These are phyloP conservation scores for Diadophis punctatus DNA, from an alignment of 2,113 vertebrate species.

Conservation along the genomic window DNA sequence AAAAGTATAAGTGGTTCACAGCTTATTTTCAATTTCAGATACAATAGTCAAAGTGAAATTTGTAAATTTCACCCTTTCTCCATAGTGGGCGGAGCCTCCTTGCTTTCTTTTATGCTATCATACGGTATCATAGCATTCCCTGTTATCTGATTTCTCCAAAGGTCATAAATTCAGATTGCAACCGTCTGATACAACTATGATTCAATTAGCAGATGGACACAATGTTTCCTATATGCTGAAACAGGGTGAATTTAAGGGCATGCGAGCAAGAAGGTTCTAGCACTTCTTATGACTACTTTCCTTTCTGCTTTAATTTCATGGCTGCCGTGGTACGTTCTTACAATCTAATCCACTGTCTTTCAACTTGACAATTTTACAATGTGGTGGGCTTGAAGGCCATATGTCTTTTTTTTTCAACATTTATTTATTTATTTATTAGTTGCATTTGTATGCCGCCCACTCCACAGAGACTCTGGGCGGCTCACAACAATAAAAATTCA, in stretches of 20 bases:
- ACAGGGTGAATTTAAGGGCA: neutral
- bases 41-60: neutral
- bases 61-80: neutral
- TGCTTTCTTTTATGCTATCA: neutral
- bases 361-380: neutral
- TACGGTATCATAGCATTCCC: neutral
- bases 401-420: too few species aligned
- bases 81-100: too few species aligned
- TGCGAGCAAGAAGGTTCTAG: neutral
- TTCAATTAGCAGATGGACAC: neutral
- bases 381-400: neutral
- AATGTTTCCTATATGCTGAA: neutral
- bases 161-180: neutral
- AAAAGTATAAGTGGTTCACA: neutral
- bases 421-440: too few species aligned
- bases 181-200: neutral
- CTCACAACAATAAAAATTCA: too few species aligned
- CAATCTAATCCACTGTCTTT: neutral
- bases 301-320: neutral
- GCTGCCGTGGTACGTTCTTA: neutral
- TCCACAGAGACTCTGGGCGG: too few species aligned
- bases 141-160: neutral
- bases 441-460: too few species aligned
- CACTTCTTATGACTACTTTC: neutral
- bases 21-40: neutral